Evolutionary conservation across 2,888 invertebrate species (phyloP).

Genomic region (Liodrosophila aerea): DNA sequence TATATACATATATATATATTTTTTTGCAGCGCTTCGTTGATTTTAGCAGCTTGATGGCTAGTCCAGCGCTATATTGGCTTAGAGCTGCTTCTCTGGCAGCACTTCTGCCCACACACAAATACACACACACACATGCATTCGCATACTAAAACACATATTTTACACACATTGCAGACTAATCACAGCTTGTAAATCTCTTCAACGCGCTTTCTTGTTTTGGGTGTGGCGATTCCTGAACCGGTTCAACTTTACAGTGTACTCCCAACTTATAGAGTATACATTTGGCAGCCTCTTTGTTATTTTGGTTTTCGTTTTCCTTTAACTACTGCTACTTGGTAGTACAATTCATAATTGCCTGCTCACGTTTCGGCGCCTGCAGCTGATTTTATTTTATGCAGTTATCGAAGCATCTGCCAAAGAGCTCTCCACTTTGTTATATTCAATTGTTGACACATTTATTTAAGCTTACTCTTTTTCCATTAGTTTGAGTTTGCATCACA

Average conservation of each 20-base stretch:
- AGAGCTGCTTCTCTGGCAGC: slow-evolving; percentile 60
- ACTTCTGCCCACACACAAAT: slow-evolving; percentile 65
- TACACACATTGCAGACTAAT: slow-evolving; percentile 40
- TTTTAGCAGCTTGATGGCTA: slow-evolving; percentile 59
- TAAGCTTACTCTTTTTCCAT: slow-evolving; percentile 25
- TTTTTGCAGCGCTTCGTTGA: slow-evolving; percentile 79
- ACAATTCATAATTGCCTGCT: slow-evolving; percentile 59
- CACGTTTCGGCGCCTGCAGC: slow-evolving; percentile 54
- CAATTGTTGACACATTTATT: slow-evolving; percentile 66
- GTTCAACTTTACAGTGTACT: slow-evolving; percentile 29
- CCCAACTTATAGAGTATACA: neutral
- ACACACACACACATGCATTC: slow-evolving; percentile 30
- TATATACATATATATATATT: slow-evolving; percentile 8
- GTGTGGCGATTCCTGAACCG: slow-evolving; percentile 65
- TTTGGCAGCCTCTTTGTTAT: neutral
- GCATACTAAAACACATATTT: slow-evolving; percentile 24
- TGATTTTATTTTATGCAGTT: slow-evolving; percentile 29
- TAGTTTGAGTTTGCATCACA: too few species aligned
- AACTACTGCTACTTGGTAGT: too few species aligned
- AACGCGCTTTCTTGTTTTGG: slow-evolving; percentile 68
- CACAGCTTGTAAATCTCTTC: slow-evolving; percentile 59
- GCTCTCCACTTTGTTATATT: slow-evolving; percentile 15
- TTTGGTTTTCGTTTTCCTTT: neutral
- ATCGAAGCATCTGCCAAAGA: slow-evolving; percentile 21
- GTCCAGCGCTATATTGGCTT: slow-evolving; percentile 73